Evolutionary conservation across 2,888 invertebrate genomes (phyloP).

Genomic region (Epistrophe grossulariae): DNA sequence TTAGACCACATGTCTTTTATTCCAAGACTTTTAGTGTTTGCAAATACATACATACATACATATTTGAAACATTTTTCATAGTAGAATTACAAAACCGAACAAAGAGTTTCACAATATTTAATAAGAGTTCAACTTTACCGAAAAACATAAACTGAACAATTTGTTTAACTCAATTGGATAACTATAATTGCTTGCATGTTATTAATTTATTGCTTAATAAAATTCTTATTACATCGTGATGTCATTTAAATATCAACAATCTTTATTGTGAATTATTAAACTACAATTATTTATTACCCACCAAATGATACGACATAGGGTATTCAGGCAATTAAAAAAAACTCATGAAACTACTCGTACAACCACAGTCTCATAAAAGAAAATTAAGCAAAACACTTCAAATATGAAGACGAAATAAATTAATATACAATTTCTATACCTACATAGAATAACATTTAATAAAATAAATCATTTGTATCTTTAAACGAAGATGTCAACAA

Average conservation of each 20-base stretch:
- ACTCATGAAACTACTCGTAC: too few species aligned
- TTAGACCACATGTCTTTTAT: too few species aligned
- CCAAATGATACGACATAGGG: background rate
- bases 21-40: too few species aligned
- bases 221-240: background rate
- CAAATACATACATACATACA: too few species aligned
- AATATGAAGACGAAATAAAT: background rate
- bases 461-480: slow-evolving; percentile 24
- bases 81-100: too few species aligned
- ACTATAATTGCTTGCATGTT: background rate
- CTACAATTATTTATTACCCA: background rate
- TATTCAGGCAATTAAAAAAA: background rate
- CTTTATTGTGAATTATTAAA: background rate
- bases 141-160: too few species aligned
- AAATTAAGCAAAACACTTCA: background rate
- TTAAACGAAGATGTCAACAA: slow-evolving; percentile 22
- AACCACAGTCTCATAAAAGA: background rate
- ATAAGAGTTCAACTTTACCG: background rate
- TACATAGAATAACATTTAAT: background rate
- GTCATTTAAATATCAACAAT: background rate
- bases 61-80: too few species aligned
- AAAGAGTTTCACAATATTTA: too few species aligned
- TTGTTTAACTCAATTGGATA: background rate
- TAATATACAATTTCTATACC: background rate
- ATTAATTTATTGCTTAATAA: background rate